A percentile compares a stretch with the other conserved stretches of the same genome.
Conservation (phyloP, 2,888 invertebrate species). For the Heliconius hortense region DNA sequence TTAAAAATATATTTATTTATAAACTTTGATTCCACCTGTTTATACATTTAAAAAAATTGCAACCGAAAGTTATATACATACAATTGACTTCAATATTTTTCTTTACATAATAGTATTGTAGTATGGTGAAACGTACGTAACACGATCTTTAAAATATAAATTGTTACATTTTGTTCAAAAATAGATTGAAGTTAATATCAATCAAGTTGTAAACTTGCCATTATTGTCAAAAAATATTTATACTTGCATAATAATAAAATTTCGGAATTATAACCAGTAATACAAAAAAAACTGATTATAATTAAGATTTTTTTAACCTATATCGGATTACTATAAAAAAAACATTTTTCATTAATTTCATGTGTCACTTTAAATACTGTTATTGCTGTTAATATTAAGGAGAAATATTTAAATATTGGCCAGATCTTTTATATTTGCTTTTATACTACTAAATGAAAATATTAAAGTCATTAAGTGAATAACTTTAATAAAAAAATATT, state of each 20-base stretch:
- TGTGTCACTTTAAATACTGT: not conserved
- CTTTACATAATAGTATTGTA: not conserved
- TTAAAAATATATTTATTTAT: not conserved
- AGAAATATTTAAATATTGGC: not conserved
- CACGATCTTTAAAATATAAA: not conserved
- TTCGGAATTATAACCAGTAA: not conserved
- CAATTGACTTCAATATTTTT: constrained; percentile 9
- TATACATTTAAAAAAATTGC: not conserved
- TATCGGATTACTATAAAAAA: not conserved
- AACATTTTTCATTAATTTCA: not conserved
- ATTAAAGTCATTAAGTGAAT: not conserved
- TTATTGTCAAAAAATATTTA: constrained; percentile 12
- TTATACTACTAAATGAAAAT: not conserved
- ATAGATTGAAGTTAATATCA: not conserved
- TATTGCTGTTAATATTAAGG: not conserved
- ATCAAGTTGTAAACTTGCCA: not conserved
- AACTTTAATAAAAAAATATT: not conserved
- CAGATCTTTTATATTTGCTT: not conserved
- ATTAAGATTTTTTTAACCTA: not conserved
- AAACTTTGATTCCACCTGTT: not conserved
- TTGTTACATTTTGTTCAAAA: not conserved
- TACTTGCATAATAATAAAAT: not conserved
- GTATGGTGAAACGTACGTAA: not conserved
- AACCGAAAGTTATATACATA: not conserved
- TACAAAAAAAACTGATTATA: not conserved